A percentile compares a stretch with the other conserved stretches of the same genome.
These are phyloP conservation scores for Hemicrepidius hirtus DNA, from an alignment of 2,888 invertebrate species.

Conservation along the genomic window DNA sequence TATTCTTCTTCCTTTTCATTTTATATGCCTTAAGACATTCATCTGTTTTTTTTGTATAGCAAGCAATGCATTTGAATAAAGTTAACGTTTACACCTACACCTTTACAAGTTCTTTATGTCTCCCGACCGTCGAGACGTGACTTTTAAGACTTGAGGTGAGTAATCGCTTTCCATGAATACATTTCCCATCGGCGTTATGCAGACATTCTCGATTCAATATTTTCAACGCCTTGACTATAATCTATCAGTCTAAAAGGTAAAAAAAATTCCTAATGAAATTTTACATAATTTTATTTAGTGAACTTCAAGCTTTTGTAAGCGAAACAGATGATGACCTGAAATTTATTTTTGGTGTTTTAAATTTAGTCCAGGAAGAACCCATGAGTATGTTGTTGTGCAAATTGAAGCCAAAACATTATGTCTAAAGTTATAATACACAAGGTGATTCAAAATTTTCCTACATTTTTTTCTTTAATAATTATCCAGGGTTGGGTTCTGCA, in stretches of 20 bases:
- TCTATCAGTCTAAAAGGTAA: not conserved
- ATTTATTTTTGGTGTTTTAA: conserved; percentile 18
- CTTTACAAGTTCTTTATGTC: conserved; percentile 40
- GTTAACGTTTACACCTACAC: conserved; percentile 47
- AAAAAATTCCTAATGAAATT: not conserved
- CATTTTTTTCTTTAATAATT: no score
- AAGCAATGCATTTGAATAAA: conserved; percentile 35
- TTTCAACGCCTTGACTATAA: not conserved
- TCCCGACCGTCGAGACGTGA: conserved; percentile 35
- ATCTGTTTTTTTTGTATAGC: conserved; percentile 8
- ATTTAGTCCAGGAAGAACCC: conserved; percentile 16
- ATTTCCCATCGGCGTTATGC: conserved; percentile 8
- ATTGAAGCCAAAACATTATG: not conserved
- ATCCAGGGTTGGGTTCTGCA: no score
- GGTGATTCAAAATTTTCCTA: no score
- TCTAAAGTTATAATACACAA: no score
- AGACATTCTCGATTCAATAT: not conserved
- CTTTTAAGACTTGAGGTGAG: conserved; percentile 30
- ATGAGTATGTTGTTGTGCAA: not conserved
- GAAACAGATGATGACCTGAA: not conserved
- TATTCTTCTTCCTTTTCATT: conserved; percentile 5
- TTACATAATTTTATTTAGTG: no score
- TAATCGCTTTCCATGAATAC: conserved; percentile 39
- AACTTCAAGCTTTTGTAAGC: no score
- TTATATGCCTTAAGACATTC: not conserved